phyloP scores from a whole-genome alignment of 1,140 invertebrate species.

The Papilio polyxenes region DNA sequence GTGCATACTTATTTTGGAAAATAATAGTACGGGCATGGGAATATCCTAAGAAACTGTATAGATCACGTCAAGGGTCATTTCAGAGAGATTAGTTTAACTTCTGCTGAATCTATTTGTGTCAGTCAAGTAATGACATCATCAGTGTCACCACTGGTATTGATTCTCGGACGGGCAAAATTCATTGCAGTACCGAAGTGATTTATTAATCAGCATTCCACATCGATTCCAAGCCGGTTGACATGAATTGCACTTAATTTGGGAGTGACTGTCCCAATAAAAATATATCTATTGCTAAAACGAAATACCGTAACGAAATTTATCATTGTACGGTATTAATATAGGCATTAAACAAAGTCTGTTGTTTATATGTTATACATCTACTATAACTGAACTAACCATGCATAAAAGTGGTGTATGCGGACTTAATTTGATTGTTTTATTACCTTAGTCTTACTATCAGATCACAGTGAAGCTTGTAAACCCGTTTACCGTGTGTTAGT shows the following conservation, averaged over 20 bases:
- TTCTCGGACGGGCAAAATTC: background rate
- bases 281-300: background rate
- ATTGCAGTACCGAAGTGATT: conserved; percentile 18
- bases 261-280: background rate
- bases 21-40: background rate
- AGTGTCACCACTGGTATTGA: conserved; percentile 1
- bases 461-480: background rate
- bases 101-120: background rate
- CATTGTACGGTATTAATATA: background rate
- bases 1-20: too few relatives aligned
- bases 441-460: background rate
- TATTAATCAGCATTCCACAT: conserved; percentile 18
- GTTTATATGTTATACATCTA: background rate
- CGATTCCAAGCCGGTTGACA: conserved; percentile 2
- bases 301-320: background rate
- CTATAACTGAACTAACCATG: background rate
- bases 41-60: background rate
- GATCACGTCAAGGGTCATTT: background rate
- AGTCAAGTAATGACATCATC: background rate
- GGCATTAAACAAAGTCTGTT: background rate
- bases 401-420: background rate
- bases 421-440: background rate
- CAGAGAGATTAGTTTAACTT: background rate
- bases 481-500: background rate
- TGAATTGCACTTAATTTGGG: conserved; percentile 13